A percentile compares a stretch with the other conserved stretches of the same genome.
These are phyloP conservation scores for Dicerorhinus sumatrensis DNA, from an alignment of 2,113 vertebrate species.

Conservation along the genomic window DNA sequence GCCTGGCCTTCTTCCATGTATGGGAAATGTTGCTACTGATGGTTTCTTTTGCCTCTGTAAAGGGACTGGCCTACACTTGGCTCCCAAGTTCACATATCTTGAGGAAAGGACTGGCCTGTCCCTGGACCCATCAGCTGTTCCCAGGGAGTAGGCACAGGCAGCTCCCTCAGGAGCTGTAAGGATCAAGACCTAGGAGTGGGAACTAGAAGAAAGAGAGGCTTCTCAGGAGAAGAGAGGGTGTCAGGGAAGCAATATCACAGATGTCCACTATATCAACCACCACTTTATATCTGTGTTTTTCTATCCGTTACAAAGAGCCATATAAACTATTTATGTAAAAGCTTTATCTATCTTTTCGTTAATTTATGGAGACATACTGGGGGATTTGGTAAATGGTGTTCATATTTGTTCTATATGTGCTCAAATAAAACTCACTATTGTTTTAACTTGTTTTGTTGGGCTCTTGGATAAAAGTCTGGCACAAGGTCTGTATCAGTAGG, in stretches of 20 bases:
- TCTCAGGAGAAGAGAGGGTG: neutral
- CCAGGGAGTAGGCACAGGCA: neutral
- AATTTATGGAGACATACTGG: neutral
- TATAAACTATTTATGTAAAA: neutral
- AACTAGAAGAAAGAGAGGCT: neutral
- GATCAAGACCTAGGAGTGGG: neutral
- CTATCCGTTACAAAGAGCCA: neutral
- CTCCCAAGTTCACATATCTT: neutral
- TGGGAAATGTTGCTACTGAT: neutral
- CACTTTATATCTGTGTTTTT: neutral
- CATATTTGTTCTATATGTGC: neutral
- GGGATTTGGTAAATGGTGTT: neutral
- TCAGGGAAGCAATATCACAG: neutral
- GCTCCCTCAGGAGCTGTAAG: neutral
- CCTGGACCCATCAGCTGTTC: neutral
- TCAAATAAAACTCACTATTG: neutral
- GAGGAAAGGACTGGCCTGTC: neutral
- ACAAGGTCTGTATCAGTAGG: neutral
- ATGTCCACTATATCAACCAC: neutral
- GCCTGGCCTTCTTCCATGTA: neutral
- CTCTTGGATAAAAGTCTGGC: slow-evolving; percentile 21
- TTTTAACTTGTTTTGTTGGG: neutral
- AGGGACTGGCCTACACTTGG: neutral
- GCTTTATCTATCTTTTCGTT: neutral
- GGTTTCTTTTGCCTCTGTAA: neutral